A percentile compares a stretch with the other conserved stretches of the same genome.
Evolutionary conservation across 1,140 invertebrate species (phyloP).

Genomic region (Aphis gossypii): DNA sequence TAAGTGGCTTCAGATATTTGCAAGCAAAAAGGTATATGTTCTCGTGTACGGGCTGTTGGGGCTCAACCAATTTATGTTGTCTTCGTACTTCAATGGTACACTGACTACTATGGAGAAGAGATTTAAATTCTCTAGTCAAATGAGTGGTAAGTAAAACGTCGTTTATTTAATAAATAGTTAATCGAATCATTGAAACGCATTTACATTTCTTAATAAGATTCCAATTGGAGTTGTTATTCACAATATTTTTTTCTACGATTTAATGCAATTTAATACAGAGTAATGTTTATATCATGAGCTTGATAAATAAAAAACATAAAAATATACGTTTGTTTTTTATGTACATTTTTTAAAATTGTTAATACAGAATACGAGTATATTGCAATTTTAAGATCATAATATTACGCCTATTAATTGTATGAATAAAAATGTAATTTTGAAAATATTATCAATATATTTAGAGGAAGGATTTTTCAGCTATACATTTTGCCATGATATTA

Average conservation of each 20-base stretch:
- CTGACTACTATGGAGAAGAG: constrained; percentile 82
- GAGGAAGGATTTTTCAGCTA: too few species aligned
- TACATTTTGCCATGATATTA: too few species aligned
- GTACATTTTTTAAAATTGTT: too few species aligned
- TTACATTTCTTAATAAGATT: not conserved
- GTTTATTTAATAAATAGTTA: not conserved
- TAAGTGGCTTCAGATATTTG: constrained; percentile 71
- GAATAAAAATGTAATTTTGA: too few species aligned
- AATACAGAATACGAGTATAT: too few species aligned
- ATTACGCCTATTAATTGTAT: too few species aligned
- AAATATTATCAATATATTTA: too few species aligned
- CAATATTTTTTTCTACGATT: not conserved
- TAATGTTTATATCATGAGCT: not conserved
- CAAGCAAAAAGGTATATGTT: constrained; percentile 79
- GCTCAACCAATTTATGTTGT: constrained; percentile 77
- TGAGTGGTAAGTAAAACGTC: constrained; percentile 68
- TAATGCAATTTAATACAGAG: too few species aligned
- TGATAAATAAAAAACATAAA: not conserved
- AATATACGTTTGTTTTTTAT: not conserved
- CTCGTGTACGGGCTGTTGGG: constrained; percentile 77
- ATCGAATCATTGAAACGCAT: not conserved
- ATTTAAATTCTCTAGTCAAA: constrained; percentile 80
- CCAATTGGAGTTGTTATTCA: not conserved
- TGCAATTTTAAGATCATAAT: too few species aligned
- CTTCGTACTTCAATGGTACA: constrained; percentile 79